Evolutionary conservation across 2,113 vertebrate species (phyloP).

Genomic region (Barbus barbus): DNA sequence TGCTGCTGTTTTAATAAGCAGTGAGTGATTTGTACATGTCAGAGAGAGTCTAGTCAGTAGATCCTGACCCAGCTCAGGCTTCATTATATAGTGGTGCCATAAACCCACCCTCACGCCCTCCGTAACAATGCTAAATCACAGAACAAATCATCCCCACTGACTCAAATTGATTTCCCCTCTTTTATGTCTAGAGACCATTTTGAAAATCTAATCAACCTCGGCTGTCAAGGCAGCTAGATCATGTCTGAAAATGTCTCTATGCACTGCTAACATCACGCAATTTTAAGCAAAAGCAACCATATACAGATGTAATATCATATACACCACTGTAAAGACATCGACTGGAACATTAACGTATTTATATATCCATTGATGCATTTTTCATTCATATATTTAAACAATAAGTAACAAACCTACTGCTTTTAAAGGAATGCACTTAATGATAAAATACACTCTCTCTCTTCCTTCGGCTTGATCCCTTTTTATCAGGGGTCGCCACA

Average conservation of each 20-base stretch:
- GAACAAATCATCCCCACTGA: constrained; percentile 51
- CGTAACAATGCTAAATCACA: constrained; percentile 59
- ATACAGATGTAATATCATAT: neutral
- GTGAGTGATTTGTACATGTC: constrained; percentile 74
- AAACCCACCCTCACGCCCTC: no score
- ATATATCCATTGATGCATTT: neutral
- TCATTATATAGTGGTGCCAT: neutral
- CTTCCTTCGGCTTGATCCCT: no score
- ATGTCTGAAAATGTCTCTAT: constrained; percentile 32
- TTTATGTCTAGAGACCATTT: constrained; percentile 42
- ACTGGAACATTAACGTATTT: neutral
- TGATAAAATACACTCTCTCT: no score
- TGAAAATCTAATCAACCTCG: constrained; percentile 45
- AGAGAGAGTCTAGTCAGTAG: constrained; percentile 57
- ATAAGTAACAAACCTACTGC: neutral
- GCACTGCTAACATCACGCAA: neutral
- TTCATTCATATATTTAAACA: neutral
- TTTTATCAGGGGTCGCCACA: no score
- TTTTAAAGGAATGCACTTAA: neutral
- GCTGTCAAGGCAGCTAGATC: neutral
- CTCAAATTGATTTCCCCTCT: constrained; percentile 59
- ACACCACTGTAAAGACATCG: neutral
- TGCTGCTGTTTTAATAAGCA: constrained; percentile 68
- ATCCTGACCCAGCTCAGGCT: constrained; percentile 42
- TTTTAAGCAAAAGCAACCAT: neutral